These are phyloP conservation scores for Proterorhinus semilunaris DNA, from an alignment of 2,113 vertebrate genomes.

Conservation along the genomic window DNA sequence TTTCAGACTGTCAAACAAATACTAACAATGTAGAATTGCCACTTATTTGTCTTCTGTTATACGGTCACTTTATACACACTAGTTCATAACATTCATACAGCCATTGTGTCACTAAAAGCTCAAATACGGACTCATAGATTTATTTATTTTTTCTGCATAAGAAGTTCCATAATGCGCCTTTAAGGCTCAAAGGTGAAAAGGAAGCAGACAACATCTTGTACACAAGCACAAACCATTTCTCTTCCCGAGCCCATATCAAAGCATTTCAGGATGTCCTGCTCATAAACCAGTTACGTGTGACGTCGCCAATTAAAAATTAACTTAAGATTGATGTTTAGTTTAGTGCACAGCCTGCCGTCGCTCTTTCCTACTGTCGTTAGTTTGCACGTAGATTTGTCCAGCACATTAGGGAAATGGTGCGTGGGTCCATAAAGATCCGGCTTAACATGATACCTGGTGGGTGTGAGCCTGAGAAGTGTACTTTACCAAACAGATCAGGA, in stretches of 20 bases:
- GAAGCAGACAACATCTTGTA: too few relatives aligned
- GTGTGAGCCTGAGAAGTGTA: neutral
- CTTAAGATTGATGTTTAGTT: constrained; percentile 54
- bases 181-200: too few relatives aligned
- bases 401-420: constrained; percentile 25
- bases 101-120: too few relatives aligned
- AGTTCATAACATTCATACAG: too few relatives aligned
- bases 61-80: too few relatives aligned
- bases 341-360: constrained; percentile 2
- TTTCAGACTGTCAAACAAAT: too few relatives aligned
- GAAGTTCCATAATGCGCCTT: too few relatives aligned
- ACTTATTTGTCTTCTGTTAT: too few relatives aligned
- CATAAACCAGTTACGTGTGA: constrained; percentile 31
- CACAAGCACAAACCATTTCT: neutral
- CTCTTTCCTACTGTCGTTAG: constrained; percentile 3
- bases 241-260: constrained; percentile 23
- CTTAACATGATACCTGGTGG: neutral
- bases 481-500: constrained; percentile 37
- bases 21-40: too few relatives aligned
- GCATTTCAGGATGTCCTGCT: constrained; percentile 58
- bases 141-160: too few relatives aligned
- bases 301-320: constrained; percentile 58
- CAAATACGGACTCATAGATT: too few relatives aligned
- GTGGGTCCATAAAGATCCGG: constrained; percentile 1
- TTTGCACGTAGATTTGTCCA: constrained; percentile 1